Evolutionary conservation across 2,113 vertebrate genomes (phyloP).

Genomic region (Ictalurus punctatus): DNA sequence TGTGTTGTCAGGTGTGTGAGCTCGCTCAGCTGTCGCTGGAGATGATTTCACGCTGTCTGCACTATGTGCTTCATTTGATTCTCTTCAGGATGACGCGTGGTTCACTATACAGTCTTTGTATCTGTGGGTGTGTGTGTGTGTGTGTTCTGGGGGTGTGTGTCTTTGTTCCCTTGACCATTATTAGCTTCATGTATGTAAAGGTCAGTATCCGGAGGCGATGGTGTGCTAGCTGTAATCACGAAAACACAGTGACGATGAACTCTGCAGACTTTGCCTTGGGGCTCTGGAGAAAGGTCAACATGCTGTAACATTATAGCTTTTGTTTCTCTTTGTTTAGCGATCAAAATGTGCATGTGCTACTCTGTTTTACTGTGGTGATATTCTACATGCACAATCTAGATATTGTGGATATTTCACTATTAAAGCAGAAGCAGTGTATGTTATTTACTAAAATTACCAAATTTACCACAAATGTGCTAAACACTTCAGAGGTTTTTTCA

Average conservation of each 20-base stretch:
- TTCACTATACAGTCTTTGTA: background rate
- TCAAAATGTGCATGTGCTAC: background rate
- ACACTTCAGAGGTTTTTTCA: background rate
- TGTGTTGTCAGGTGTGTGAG: slow-evolving; percentile 48
- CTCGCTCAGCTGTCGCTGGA: slow-evolving; percentile 36
- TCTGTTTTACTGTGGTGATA: background rate
- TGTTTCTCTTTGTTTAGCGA: background rate
- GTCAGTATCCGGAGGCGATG: slow-evolving; percentile 24
- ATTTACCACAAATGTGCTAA: background rate
- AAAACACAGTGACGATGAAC: slow-evolving; percentile 28
- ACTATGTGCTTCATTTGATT: slow-evolving; percentile 32
- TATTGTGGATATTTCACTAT: background rate
- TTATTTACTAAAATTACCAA: background rate
- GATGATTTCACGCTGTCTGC: slow-evolving; percentile 51
- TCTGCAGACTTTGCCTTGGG: slow-evolving; percentile 23
- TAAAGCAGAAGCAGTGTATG: background rate
- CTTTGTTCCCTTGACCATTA: slow-evolving; percentile 14
- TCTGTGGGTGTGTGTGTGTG: slow-evolving; percentile 44
- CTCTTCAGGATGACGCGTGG: slow-evolving; percentile 14
- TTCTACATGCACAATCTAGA: background rate
- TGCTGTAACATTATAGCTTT: slow-evolving; percentile 9
- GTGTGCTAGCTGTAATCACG: slow-evolving; percentile 26
- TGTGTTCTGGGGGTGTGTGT: slow-evolving; percentile 24
- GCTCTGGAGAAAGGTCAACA: slow-evolving; percentile 19
- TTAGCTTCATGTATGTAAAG: slow-evolving; percentile 40